Percentiles rank a stretch among this genome's conserved stretches.
Conservation (phyloP, 1,140 invertebrate species). For the Proales similis region DNA sequence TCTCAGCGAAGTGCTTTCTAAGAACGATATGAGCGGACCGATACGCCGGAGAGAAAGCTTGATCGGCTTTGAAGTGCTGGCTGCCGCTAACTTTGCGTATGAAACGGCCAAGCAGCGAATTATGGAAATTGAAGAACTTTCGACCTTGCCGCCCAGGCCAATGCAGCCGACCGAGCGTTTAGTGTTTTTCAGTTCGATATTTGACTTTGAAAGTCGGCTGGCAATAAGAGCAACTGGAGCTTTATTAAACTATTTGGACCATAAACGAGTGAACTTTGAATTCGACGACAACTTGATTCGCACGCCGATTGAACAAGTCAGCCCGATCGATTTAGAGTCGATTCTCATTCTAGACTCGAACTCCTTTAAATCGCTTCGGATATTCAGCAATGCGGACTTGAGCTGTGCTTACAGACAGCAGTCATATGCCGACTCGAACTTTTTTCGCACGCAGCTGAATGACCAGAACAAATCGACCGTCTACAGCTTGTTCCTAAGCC, state of each 20-base stretch:
- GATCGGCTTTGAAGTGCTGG: background rate
- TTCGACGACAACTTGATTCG: background rate
- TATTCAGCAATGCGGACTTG: slow-evolving; percentile 28
- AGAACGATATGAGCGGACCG: too few species aligned
- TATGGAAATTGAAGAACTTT: background rate
- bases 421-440: slow-evolving; percentile 6
- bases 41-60: background rate
- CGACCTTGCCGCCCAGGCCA: background rate
- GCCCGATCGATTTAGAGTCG: background rate
- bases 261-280: slow-evolving; percentile 20
- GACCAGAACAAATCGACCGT: slow-evolving; percentile 25
- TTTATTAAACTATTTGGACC: slow-evolving; percentile 10
- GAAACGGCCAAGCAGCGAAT: slow-evolving; percentile 20
- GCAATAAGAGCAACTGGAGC: slow-evolving; percentile 10
- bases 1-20: too few species aligned
- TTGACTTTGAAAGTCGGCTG: slow-evolving; percentile 25
- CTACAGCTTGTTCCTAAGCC: slow-evolving; percentile 30
- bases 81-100: slow-evolving; percentile 2
- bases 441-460: slow-evolving; percentile 24
- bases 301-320: slow-evolving; percentile 8
- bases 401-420: slow-evolving; percentile 19
- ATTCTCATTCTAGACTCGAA: slow-evolving; percentile 5
- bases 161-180: slow-evolving; percentile 10
- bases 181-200: slow-evolving; percentile 7
- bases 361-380: slow-evolving; percentile 27